Conservation (phyloP, 2,888 invertebrate genomes). For the Ochropleura plecta region DNA sequence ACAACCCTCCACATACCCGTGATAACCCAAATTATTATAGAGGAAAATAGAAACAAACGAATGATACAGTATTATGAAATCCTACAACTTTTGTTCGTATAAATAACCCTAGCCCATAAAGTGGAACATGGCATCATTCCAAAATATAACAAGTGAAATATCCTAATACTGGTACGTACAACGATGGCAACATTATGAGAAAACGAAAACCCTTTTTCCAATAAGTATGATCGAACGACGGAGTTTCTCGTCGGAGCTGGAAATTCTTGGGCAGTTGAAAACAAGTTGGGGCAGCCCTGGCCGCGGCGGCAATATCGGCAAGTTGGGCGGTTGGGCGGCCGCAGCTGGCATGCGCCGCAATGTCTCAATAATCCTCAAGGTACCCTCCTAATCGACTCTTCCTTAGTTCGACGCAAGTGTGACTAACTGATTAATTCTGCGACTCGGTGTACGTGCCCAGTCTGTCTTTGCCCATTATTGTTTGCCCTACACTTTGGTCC, state of each 20-base stretch:
- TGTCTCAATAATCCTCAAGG: slow-evolving; percentile 90
- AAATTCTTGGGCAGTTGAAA: slow-evolving; percentile 86
- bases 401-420: slow-evolving; percentile 89
- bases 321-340: slow-evolving; percentile 84
- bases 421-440: slow-evolving; percentile 90
- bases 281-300: slow-evolving; percentile 86
- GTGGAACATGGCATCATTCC: slow-evolving; percentile 76
- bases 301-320: slow-evolving; percentile 86
- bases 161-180: slow-evolving; percentile 74
- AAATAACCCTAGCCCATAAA: slow-evolving; percentile 76
- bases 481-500: slow-evolving; percentile 83
- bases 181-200: slow-evolving; percentile 73
- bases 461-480: slow-evolving; percentile 84
- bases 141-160: slow-evolving; percentile 76
- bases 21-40: slow-evolving; percentile 51
- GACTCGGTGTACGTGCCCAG: slow-evolving; percentile 84
- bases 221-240: slow-evolving; percentile 85
- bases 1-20: slow-evolving; percentile 38
- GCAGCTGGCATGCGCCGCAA: slow-evolving; percentile 87
- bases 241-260: slow-evolving; percentile 81
- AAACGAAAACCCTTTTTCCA: slow-evolving; percentile 80
- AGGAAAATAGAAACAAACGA: slow-evolving; percentile 53
- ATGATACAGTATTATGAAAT: slow-evolving; percentile 60
- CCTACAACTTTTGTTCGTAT: slow-evolving; percentile 61
- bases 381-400: slow-evolving; percentile 90